Conservation (phyloP, 1,140 invertebrate species). For the Camponotus floridanus region DNA sequence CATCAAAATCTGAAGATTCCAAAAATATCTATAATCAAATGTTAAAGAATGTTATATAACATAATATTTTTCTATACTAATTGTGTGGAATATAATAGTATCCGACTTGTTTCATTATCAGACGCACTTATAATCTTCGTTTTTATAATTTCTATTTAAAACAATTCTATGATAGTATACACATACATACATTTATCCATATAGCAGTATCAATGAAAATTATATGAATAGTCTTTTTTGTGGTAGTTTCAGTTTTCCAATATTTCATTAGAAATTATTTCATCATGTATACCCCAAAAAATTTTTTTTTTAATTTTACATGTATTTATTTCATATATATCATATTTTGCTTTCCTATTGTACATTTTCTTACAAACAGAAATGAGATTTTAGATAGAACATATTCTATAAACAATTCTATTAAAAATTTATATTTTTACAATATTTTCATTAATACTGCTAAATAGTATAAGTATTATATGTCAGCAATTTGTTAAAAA, state of each 20-base stretch:
- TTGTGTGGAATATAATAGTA: background rate
- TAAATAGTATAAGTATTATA: background rate
- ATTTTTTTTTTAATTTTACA: background rate
- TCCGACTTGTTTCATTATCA: background rate
- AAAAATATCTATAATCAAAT: background rate
- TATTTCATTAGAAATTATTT: background rate
- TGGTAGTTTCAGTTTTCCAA: background rate
- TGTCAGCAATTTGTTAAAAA: conserved; percentile 14
- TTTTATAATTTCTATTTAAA: background rate
- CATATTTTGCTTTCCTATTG: background rate
- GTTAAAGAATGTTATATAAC: background rate
- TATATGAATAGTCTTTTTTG: background rate
- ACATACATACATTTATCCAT: background rate
- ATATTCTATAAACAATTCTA: background rate
- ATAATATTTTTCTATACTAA: background rate
- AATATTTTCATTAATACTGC: background rate
- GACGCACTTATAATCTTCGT: background rate
- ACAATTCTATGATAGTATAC: background rate
- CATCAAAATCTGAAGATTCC: background rate
- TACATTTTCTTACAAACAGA: background rate
- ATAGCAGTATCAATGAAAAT: background rate
- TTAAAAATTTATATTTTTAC: background rate
- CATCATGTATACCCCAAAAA: background rate
- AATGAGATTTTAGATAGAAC: background rate
- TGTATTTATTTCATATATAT: background rate